Evolutionary conservation across 2,797 vertebrate species (phyloP), one percentile per base, ranked within the genome.

Genomic region (Silurus aristotelis): DNA sequence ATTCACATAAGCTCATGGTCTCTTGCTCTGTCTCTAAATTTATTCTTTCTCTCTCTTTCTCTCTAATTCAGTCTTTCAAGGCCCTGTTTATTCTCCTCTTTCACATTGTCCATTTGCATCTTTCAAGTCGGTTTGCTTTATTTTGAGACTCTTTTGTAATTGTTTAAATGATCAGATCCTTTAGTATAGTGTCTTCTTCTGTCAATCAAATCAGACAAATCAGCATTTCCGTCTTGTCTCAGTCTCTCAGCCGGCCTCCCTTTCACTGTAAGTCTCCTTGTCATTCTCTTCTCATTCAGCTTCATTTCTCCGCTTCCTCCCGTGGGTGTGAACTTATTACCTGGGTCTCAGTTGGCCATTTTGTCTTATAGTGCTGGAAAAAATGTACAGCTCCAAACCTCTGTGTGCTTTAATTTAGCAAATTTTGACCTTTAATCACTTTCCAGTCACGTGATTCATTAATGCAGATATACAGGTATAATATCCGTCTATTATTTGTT

Each of bases 321-420:
- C n/a, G 1, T 27, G 48, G 48, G 72, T 75, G 22, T 55, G 72
- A 75, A 75, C 72, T 75, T 48, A 75, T 75, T 75, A 75, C 72
- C 71, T 73, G 71, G 71, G 46, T 71, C 71, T 75, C 72, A 25
- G 46, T 55, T 52, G 71, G 72, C n/a, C 48, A 55, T 75, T 72
- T 72, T 72, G 43, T 72, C 70, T 72, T 15, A 38, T 19, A 15
- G 6, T 8, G 14, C 14, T 68, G 38, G 38, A 38, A 38, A 38
- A 38, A 38, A 38, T 38, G 2, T 2, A 38, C 31, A 38, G 2
- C 38, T 38, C 38, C 38, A 38, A 38, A 38, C 38, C 38, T 38
- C 38, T 38, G 38, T 38, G 38, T 38, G 38, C 22, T 1, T 71
- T 71, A 48, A 46, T 20, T 43, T 38, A 31, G 17, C 17, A 20